Evolutionary conservation across 2,797 vertebrate species (phyloP).

Genomic region (Masticophis lateralis): DNA sequence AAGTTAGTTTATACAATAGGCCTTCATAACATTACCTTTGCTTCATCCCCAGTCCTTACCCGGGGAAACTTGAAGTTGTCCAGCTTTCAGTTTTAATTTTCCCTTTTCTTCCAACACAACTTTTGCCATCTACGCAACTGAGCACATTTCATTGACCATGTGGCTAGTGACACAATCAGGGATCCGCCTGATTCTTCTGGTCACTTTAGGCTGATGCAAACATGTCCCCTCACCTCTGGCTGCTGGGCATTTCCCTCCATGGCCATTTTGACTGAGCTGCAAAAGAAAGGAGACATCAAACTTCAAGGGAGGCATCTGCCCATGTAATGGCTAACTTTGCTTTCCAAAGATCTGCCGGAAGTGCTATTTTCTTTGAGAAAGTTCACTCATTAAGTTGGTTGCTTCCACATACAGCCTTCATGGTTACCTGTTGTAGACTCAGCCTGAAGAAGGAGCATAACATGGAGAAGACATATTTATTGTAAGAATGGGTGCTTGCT

Average conservation of each 20-base stretch:
- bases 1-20: neutral
- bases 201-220: neutral
- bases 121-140: neutral
- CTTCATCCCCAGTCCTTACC: neutral
- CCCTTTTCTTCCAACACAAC: neutral
- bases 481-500: neutral
- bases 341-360: neutral
- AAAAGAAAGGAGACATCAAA: neutral
- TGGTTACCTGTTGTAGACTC: neutral
- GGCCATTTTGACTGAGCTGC: neutral
- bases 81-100: neutral
- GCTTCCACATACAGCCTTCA: neutral
- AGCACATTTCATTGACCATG: neutral
- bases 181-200: neutral
- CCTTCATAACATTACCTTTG: neutral
- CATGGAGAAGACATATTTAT: neutral
- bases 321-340: neutral
- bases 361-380: neutral
- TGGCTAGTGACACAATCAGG: neutral
- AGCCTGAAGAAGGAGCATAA: neutral
- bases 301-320: neutral
- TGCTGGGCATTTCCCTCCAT: neutral
- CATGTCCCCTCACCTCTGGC: neutral
- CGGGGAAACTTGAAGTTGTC: neutral
- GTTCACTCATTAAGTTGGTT: neutral